These are phyloP conservation scores for Nymphalis urticae DNA, from an alignment of 2,888 invertebrate species.

Conservation along the genomic window DNA sequence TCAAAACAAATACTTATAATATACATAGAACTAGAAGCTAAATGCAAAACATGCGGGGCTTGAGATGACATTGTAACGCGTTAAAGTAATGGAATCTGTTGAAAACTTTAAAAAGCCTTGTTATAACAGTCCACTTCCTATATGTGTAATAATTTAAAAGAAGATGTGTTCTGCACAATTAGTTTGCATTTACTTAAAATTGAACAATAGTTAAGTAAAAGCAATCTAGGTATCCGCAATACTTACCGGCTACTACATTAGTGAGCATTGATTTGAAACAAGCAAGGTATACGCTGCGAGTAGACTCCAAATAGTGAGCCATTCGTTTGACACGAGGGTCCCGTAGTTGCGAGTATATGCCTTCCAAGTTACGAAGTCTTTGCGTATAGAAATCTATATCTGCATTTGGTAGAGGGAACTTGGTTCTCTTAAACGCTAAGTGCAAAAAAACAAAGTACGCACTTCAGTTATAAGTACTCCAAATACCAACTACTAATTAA, in stretches of 20 bases:
- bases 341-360: conserved; percentile 92
- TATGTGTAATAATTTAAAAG: too few species aligned
- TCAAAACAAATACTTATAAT: too few species aligned
- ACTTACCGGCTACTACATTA: conserved; percentile 87
- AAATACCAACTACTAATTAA: too few species aligned
- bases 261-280: conserved; percentile 90
- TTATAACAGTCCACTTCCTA: too few species aligned
- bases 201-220: neutral
- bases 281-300: conserved; percentile 89
- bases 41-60: too few species aligned
- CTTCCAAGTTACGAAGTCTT: conserved; percentile 90
- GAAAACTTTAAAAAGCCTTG: too few species aligned
- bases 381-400: conserved; percentile 91
- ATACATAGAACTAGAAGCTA: too few species aligned
- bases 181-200: too few species aligned
- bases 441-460: neutral
- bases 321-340: conserved; percentile 91
- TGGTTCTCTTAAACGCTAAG: conserved; percentile 84
- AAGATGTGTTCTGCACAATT: too few species aligned
- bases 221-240: neutral
- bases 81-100: too few species aligned
- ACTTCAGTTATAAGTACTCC: too few species aligned
- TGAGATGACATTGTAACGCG: too few species aligned
- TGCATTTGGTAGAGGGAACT: conserved; percentile 85
- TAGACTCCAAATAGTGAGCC: conserved; percentile 88